A percentile compares a stretch with the other conserved stretches of the same genome.
phyloP scores from a whole-genome alignment of 2,797 vertebrate species.

The Sebastes flavidus region DNA sequence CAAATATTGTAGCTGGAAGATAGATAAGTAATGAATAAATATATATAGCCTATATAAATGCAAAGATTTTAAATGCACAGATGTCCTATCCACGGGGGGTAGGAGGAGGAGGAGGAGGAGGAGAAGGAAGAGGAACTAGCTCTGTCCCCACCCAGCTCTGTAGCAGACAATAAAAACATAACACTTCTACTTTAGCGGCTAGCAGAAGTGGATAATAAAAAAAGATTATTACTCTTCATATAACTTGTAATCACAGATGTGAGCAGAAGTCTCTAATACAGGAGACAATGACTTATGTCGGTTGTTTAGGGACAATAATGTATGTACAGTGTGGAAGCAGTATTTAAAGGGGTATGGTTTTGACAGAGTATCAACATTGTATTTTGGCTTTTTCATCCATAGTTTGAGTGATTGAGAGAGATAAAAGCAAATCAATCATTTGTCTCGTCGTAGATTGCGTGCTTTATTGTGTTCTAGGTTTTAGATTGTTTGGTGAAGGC shows the following conservation, averaged over 20 bases:
- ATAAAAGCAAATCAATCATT: not conserved
- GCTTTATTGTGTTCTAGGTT: not conserved
- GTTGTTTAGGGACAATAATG: not conserved
- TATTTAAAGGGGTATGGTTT: not conserved
- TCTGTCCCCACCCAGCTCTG: constrained; percentile 3
- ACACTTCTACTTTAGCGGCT: not conserved
- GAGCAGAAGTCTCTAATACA: not conserved
- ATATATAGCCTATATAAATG: not conserved
- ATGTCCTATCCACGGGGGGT: not conserved
- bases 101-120: not conserved
- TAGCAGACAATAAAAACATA: not conserved
- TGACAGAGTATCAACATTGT: not conserved
- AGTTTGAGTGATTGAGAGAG: too few species aligned
- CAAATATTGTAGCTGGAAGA: not conserved
- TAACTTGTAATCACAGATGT: not conserved
- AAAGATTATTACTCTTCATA: not conserved
- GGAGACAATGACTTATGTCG: not conserved
- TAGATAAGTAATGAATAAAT: not conserved
- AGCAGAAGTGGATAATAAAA: not conserved
- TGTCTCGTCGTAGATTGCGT: not conserved
- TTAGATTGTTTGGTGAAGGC: not conserved
- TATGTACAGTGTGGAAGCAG: not conserved
- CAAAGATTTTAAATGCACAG: not conserved
- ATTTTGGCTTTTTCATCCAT: not conserved
- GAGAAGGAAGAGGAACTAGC: not conserved